Base-by-base conservation (phyloP, 2,888 invertebrate species). In the Lamellibrachia satsuma region DNA sequence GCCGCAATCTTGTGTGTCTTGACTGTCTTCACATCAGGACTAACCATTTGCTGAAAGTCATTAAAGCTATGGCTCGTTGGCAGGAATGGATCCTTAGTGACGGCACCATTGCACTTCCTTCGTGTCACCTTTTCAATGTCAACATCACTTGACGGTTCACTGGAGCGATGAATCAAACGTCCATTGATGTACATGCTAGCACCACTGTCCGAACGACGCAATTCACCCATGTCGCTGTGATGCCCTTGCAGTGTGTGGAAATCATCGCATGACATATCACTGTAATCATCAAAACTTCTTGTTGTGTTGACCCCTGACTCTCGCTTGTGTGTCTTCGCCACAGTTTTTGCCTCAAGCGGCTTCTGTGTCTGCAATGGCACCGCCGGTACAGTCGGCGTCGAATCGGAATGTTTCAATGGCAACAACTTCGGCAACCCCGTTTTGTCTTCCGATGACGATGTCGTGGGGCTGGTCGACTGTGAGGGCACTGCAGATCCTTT, bases 201-300 rank as follows among this genome's bases (percentile, higher is more conserved):
- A 92, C 96, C 96, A 95, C 96, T 96, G 52, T 94, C 94, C 11
- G 96, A 96, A 93, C 96, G 96, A 15, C 94, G 93, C 27, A 96
- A 93, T 39, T 94, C 75, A 7, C 94, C 94, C 22, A 94, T 93
- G 91, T 94, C 94, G 22, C 60, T 2, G 11, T 91, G 55, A 15
- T 55, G 52, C 52, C 22, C 39, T 91, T 91, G 91, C 91, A 91
- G n/a, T 90, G 91, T 94, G 27, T 52, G n/a, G 91, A 92, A 94
- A 90, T 93, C 93, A 92, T 92, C 93, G 90, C 94, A 95, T 57
- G 94, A 93, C 92, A 27, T 91, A 27, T 92, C 93, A 7, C 90
- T 51, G n/a, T 52, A 90, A n/a, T 90, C 92, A 27, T 90, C 90
- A 9, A 92, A 27, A 90, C 92, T 92, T 11, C 90, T 60, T 9